Percentiles rank a stretch among this genome's conserved stretches.
These are phyloP conservation scores for Pogonophryne albipinna DNA, from an alignment of 2,797 vertebrate genomes.

Conservation along the genomic window DNA sequence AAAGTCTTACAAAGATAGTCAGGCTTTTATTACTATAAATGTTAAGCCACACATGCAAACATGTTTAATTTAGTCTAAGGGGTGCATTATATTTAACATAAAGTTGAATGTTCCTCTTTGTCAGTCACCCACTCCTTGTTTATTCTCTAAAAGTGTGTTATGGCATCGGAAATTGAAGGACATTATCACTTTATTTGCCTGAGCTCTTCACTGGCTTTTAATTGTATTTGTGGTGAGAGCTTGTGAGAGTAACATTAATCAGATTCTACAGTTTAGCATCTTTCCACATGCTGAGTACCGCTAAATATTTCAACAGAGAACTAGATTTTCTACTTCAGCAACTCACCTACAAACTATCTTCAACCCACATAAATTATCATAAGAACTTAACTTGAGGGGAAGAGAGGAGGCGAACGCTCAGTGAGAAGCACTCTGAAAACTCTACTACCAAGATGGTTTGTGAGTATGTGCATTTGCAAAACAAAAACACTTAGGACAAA, in stretches of 20 bases:
- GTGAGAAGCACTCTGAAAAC: constrained; percentile 25
- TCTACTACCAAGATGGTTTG: constrained; percentile 28
- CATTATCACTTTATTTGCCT: constrained; percentile 10
- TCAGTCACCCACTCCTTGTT: neutral
- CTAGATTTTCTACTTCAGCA: constrained; percentile 56
- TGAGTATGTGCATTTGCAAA: constrained; percentile 26
- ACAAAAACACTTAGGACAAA: constrained; percentile 6
- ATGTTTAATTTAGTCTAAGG: neutral
- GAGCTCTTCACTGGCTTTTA: constrained; percentile 4
- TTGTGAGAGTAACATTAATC: constrained; percentile 42
- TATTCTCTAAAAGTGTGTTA: neutral
- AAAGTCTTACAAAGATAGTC: constrained; percentile 8
- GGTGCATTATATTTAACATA: neutral
- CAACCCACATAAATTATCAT: constrained; percentile 54
- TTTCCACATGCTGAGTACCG: constrained; percentile 46
- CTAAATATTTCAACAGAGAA: constrained; percentile 76
- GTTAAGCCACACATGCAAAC: neutral
- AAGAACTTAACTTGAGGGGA: constrained; percentile 26
- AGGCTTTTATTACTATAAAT: constrained; percentile 8
- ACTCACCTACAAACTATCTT: constrained; percentile 59
- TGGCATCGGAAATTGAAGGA: constrained; percentile 12
- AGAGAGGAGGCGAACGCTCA: constrained; percentile 16
- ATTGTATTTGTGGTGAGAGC: constrained; percentile 28
- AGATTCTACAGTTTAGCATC: constrained; percentile 29
- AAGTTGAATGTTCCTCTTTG: neutral